Evolutionary conservation across 2,113 vertebrate species (phyloP).

Genomic region (Syngnathus floridae): DNA sequence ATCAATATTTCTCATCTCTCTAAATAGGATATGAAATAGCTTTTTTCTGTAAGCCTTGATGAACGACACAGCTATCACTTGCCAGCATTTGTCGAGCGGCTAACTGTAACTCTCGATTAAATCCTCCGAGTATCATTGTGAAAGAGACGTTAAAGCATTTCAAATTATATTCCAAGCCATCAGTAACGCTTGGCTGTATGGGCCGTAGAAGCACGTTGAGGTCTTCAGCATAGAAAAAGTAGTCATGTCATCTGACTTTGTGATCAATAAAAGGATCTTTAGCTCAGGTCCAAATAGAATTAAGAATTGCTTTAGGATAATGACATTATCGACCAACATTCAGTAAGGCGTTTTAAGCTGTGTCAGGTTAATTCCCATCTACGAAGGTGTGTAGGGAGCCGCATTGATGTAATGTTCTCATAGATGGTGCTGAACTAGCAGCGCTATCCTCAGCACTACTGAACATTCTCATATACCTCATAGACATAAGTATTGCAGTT

Average conservation of each 20-base stretch:
- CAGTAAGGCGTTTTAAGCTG: slow-evolving; percentile 50
- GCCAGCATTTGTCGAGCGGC: not conserved
- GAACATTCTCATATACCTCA: not conserved
- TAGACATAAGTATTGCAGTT: slow-evolving; percentile 1
- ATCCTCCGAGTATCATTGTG: slow-evolving; percentile 23
- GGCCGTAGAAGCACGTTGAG: slow-evolving; percentile 6
- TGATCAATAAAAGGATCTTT: slow-evolving; percentile 61
- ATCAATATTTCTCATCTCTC: slow-evolving; percentile 58
- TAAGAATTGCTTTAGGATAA: slow-evolving; percentile 66
- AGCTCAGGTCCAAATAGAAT: slow-evolving; percentile 63
- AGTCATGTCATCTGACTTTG: slow-evolving; percentile 41
- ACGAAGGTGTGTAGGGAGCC: slow-evolving; percentile 49
- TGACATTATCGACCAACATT: slow-evolving; percentile 61
- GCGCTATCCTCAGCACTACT: slow-evolving; percentile 4
- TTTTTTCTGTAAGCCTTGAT: slow-evolving; percentile 29
- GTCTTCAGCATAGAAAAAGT: slow-evolving; percentile 36
- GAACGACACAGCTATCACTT: slow-evolving; percentile 30
- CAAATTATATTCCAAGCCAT: not conserved
- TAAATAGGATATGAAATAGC: slow-evolving; percentile 60
- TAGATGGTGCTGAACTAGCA: slow-evolving; percentile 9
- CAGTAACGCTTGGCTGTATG: not conserved
- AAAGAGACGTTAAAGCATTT: slow-evolving; percentile 15
- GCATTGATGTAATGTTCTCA: slow-evolving; percentile 41
- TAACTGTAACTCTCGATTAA: slow-evolving; percentile 21
- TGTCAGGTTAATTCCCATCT: slow-evolving; percentile 53